Evolutionary conservation across 2,888 invertebrate species (phyloP), one percentile per base, ranked within the genome.

Genomic region (Trichopria drosophilae): DNA sequence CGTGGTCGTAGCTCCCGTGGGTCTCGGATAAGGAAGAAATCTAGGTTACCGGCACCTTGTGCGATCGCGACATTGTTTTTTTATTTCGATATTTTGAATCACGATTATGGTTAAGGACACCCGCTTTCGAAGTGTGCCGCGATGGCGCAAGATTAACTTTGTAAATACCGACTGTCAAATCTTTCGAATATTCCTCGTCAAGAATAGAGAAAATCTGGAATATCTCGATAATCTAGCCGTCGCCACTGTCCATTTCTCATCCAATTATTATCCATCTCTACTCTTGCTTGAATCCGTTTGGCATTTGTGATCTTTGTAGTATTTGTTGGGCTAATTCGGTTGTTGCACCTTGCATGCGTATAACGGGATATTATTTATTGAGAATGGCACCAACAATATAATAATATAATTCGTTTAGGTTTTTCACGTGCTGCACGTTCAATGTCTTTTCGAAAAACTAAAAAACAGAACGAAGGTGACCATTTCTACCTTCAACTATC

Each of bases 71-170:
- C n/a, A n/a, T n/a, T n/a, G n/a, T n/a, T n/a, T n/a, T n/a, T n/a
- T n/a, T n/a, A n/a, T n/a, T n/a, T n/a, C n/a, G n/a, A n/a, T n/a
- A n/a, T n/a, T n/a, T n/a, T n/a, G n/a, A n/a, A n/a, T n/a, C n/a
- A n/a, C n/a, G n/a, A n/a, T n/a, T n/a, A n/a, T n/a, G n/a, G n/a
- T n/a, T n/a, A n/a, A n/a, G n/a, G n/a, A n/a, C n/a, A n/a, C n/a
- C n/a, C n/a, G n/a, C n/a, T n/a, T n/a, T n/a, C n/a, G n/a, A n/a
- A n/a, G n/a, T n/a, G n/a, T n/a, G n/a, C n/a, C n/a, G n/a, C 2
- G 51, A 10, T 47, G 51, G 40, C 22, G 51, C 51, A 7, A 51
- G 23, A 13, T 34, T 51, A 12, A 51, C 28, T 29, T 47, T 13
- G n/a, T n/a, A n/a, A n/a, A n/a, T n/a, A n/a, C n/a, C n/a, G n/a